These are phyloP conservation scores for Brachionus asplanchnoidis DNA, from an alignment of 1,140 invertebrate species.

Conservation along the genomic window DNA sequence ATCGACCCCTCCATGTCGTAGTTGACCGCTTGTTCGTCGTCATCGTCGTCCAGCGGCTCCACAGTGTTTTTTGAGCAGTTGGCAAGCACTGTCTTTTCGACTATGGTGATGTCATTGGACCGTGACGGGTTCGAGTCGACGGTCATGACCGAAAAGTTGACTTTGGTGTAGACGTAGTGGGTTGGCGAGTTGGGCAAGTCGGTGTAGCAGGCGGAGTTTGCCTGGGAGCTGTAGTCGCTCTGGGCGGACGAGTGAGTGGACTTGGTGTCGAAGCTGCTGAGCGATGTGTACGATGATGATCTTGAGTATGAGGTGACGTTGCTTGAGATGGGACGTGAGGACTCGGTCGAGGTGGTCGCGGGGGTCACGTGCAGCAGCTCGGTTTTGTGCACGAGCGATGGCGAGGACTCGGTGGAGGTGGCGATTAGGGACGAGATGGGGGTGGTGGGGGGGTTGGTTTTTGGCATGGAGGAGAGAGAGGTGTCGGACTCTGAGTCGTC, in stretches of 20 bases:
- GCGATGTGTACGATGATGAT: not conserved
- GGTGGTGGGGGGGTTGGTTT: not conserved
- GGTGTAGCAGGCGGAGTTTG: not conserved
- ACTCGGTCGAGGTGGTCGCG: not conserved
- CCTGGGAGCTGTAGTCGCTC: not conserved
- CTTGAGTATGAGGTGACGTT: not conserved
- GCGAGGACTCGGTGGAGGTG: slow-evolving; percentile 1
- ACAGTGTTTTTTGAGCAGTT: not conserved
- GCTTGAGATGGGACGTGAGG: not conserved
- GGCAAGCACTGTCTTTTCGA: not conserved
- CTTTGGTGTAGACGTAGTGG: not conserved
- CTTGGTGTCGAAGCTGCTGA: not conserved
- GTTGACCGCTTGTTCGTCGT: not conserved
- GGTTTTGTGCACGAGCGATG: not conserved
- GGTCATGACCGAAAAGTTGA: not conserved
- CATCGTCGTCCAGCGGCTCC: not conserved
- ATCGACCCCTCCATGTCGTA: slow-evolving; percentile 23
- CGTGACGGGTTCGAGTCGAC: not conserved
- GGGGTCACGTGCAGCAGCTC: not conserved
- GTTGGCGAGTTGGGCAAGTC: not conserved
- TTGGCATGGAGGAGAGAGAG: not conserved
- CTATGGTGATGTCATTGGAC: slow-evolving; percentile 10
- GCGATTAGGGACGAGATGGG: not conserved
- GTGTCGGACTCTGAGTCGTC: slow-evolving; percentile 8
- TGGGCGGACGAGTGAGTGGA: not conserved